Evolutionary conservation across 1,140 invertebrate genomes (phyloP).

Genomic region (Cecropterus lyciades): DNA sequence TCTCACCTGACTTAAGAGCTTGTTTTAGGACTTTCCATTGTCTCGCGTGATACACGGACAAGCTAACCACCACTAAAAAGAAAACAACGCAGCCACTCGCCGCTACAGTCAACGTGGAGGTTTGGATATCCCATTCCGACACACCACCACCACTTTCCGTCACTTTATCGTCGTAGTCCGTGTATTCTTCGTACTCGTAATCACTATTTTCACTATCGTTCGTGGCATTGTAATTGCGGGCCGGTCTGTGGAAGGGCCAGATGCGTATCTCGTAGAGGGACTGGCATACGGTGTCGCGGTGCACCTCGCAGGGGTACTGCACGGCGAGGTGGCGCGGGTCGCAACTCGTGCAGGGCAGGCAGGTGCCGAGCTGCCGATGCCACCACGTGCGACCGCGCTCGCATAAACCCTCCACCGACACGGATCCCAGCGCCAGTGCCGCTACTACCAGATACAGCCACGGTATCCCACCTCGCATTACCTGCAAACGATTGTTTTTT

Average conservation of each 20-base stretch:
- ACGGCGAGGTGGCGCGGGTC: slow-evolving; percentile 84
- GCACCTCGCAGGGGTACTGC: slow-evolving; percentile 86
- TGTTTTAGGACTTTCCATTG: slow-evolving; percentile 86
- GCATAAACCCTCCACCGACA: slow-evolving; percentile 70
- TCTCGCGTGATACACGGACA: slow-evolving; percentile 84
- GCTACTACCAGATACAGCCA: slow-evolving; percentile 68
- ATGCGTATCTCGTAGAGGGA: slow-evolving; percentile 85
- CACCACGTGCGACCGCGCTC: slow-evolving; percentile 84
- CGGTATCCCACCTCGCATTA: slow-evolving; percentile 72
- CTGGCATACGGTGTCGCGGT: slow-evolving; percentile 87
- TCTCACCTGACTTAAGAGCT: slow-evolving; percentile 85
- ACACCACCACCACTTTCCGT: slow-evolving; percentile 56
- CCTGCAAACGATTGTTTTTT: slow-evolving; percentile 48
- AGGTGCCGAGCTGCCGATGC: slow-evolving; percentile 83
- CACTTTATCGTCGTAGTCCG: slow-evolving; percentile 72
- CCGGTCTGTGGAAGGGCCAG: slow-evolving; percentile 81
- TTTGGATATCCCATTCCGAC: slow-evolving; percentile 84
- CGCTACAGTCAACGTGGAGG: slow-evolving; percentile 83
- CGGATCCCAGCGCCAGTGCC: slow-evolving; percentile 67
- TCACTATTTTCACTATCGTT: slow-evolving; percentile 63
- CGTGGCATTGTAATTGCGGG: slow-evolving; percentile 55
- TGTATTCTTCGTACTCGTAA: slow-evolving; percentile 70
- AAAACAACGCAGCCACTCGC: slow-evolving; percentile 86
- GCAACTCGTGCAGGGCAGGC: slow-evolving; percentile 87
- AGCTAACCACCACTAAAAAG: slow-evolving; percentile 85